Evolutionary conservation across 2,797 vertebrate genomes (phyloP).

Genomic region (Propithecus deckenii): DNA sequence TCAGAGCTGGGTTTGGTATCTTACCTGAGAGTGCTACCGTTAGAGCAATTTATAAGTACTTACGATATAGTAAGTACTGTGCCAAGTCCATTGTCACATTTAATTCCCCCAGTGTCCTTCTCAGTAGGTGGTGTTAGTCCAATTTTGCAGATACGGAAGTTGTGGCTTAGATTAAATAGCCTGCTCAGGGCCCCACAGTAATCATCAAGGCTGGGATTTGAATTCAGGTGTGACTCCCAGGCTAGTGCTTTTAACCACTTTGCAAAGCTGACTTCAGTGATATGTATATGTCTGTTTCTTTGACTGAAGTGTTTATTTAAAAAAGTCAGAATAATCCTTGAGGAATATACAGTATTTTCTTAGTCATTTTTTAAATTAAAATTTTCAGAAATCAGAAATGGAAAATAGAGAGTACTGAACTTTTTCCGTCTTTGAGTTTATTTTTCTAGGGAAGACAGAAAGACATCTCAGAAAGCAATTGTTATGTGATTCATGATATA

Average conservation of each 20-base stretch:
- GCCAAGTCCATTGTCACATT: background rate
- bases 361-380: background rate
- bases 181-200: background rate
- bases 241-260: background rate
- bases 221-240: background rate
- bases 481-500: background rate
- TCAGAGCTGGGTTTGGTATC: background rate
- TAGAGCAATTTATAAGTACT: background rate
- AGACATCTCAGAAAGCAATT: background rate
- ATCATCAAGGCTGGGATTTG: background rate
- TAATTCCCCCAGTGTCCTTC: background rate
- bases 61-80: background rate
- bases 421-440: background rate
- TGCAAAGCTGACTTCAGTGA: background rate
- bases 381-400: background rate
- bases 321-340: background rate
- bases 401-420: background rate
- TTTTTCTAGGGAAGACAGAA: background rate
- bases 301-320: background rate
- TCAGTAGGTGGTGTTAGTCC: background rate
- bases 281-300: background rate
- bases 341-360: background rate
- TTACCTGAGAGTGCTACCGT: background rate
- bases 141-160: background rate
- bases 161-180: background rate